Base-by-base conservation (phyloP, 2,797 vertebrate genomes). In the Melanotaenia boesemani region DNA sequence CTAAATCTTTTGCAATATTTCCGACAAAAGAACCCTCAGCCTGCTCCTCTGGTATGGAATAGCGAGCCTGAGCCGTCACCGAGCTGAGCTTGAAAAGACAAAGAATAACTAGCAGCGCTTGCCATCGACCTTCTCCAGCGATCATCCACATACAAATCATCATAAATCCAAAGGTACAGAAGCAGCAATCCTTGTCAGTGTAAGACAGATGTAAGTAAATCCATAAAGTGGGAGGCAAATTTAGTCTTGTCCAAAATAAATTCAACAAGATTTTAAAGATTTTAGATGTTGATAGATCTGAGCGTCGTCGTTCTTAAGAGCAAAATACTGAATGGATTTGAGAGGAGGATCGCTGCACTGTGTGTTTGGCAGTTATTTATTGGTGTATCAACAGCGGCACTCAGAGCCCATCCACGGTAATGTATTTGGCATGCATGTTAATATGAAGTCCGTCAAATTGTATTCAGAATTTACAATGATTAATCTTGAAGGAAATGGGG, bases 1-100 rank as follows among this genome's bases (percentile, higher is more conserved):
- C 93, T 32, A 94, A 86, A 86, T 94, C 92, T 67, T 77, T 81
- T 2, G 81, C 90, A 66, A 94, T 92, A 39, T 93, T 91, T 59
- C 93, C 91, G 3, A 94, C 89, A 58, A 94, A 82, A 39, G 91
- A 92, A 0, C 90, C 93, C 6, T 88, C 90, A 4, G 81, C 68
- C 76, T 92, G 90, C 75, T 94, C 93, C 84, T 94, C 93, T 0
- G 93, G 89, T 36, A 94, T 77, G 3, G 91, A 91, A 72, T 92
- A 94, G 1, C 88, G 86, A 80, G 84, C 83, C 81, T 93, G 89
- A 57, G 88, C 87, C 62, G 32, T 36, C 30, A 87, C 88, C 4
- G 76, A 82, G 69, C 70, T n/a, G 70, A 89, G 71, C 60, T 67
- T n/a, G 39, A 41, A 59, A 4, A 89, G 79, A 92, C 86, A 90